Percentiles rank a stretch among this genome's conserved stretches.
phyloP scores from a whole-genome alignment of 2,797 vertebrate genomes.

The Calcarius lapponicus region DNA sequence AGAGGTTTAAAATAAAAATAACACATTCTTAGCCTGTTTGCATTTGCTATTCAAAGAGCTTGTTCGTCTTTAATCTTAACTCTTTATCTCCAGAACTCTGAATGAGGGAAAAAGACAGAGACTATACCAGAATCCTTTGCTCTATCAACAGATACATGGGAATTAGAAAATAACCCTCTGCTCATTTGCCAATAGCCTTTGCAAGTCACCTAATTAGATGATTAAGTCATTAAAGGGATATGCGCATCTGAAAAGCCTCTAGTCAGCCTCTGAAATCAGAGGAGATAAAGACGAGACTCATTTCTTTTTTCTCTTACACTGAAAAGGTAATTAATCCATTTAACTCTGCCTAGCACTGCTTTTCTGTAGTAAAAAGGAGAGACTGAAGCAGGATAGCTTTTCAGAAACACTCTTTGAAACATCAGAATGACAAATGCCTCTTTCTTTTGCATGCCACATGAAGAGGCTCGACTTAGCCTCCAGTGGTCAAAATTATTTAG shows the following conservation, averaged over 20 bases:
- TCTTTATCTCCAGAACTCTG: slow-evolving; percentile 66
- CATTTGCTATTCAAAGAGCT: slow-evolving; percentile 63
- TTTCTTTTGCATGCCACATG: slow-evolving; percentile 76
- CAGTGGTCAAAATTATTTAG: slow-evolving; percentile 76
- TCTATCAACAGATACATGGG: slow-evolving; percentile 77
- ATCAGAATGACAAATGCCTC: slow-evolving; percentile 84
- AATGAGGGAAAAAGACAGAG: slow-evolving; percentile 34
- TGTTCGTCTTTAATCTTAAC: slow-evolving; percentile 71
- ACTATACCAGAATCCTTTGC: slow-evolving; percentile 68
- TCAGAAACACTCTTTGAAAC: slow-evolving; percentile 88
- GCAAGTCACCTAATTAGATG: slow-evolving; percentile 91
- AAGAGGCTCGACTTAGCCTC: slow-evolving; percentile 70
- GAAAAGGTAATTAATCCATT: slow-evolving; percentile 95
- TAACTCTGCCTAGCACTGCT: slow-evolving; percentile 82
- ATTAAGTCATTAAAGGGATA: slow-evolving; percentile 93
- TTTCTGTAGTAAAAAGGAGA: slow-evolving; percentile 80
- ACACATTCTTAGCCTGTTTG: slow-evolving; percentile 49
- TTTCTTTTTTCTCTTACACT: slow-evolving; percentile 71
- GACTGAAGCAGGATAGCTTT: slow-evolving; percentile 85
- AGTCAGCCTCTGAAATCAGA: slow-evolving; percentile 86
- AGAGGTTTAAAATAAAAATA: slow-evolving; percentile 60
- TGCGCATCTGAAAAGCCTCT: slow-evolving; percentile 84
- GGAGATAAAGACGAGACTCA: slow-evolving; percentile 81
- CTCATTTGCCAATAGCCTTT: slow-evolving; percentile 82
- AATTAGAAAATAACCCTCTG: slow-evolving; percentile 86